A percentile compares a stretch with the other conserved stretches of the same genome.
These are phyloP conservation scores for Serripes groenlandicus DNA, from an alignment of 2,888 invertebrate species.

Conservation along the genomic window DNA sequence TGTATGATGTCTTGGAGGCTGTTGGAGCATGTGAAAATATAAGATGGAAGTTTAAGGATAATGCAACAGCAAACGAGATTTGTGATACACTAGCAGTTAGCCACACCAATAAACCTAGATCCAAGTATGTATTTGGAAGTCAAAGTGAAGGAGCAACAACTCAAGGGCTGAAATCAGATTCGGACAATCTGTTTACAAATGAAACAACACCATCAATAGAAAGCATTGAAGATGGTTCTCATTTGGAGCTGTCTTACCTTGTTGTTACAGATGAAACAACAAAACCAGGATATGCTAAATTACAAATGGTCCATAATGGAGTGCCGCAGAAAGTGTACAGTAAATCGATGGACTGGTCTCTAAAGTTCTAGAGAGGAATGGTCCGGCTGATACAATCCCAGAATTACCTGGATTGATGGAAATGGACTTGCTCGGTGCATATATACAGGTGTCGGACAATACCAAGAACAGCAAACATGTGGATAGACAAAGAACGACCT, in stretches of 20 bases:
- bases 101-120: background rate
- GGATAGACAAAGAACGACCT: background rate
- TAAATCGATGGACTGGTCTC: background rate
- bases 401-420: background rate
- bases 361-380: background rate
- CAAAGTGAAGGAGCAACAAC: constrained; percentile 1
- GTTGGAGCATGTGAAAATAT: no score
- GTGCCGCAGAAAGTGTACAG: background rate
- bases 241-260: background rate
- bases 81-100: background rate
- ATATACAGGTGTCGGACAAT: background rate
- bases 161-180: background rate
- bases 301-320: background rate
- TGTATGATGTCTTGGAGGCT: no score
- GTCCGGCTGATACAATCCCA: background rate
- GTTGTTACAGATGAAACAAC: background rate
- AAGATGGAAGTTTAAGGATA: background rate
- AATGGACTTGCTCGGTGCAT: background rate
- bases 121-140: constrained; percentile 6
- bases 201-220: background rate
- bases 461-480: background rate
- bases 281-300: background rate
- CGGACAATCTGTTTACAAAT: background rate
- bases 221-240: background rate
- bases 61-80: background rate